These are phyloP conservation scores for Hemithea aestivaria DNA, from an alignment of 2,888 invertebrate genomes.

Conservation along the genomic window DNA sequence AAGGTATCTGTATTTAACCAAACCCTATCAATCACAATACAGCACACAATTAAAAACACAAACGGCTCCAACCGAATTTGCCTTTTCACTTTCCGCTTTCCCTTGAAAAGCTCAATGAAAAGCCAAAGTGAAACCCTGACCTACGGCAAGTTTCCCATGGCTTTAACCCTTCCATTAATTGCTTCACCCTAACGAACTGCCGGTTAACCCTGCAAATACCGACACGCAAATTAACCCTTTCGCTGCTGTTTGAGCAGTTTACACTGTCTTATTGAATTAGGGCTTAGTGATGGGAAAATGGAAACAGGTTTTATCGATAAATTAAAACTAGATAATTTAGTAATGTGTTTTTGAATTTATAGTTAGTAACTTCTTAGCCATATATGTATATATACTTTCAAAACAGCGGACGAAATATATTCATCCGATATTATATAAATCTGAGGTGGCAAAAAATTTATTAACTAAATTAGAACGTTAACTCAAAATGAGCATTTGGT, in stretches of 20 bases:
- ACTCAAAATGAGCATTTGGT: no score
- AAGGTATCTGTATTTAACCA: no score
- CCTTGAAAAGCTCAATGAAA: conserved; percentile 15
- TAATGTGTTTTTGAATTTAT: no score
- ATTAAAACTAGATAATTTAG: no score
- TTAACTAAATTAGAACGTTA: no score
- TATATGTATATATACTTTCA: no score
- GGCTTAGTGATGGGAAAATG: conserved; percentile 34
- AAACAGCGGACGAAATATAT: no score
- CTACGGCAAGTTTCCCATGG: conserved; percentile 71
- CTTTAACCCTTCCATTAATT: conserved; percentile 66
- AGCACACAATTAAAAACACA: conserved; percentile 3
- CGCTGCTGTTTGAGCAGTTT: conserved; percentile 68
- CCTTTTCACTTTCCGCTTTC: conserved; percentile 5
- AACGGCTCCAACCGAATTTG: conserved; percentile 4
- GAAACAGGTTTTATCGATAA: no score
- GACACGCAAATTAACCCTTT: conserved; percentile 79
- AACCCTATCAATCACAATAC: background rate
- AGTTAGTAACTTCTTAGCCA: no score
- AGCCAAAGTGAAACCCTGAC: conserved; percentile 48
- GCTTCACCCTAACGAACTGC: conserved; percentile 72
- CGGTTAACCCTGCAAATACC: conserved; percentile 72
- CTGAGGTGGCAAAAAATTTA: no score
- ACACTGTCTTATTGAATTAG: conserved; percentile 76
- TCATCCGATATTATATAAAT: no score